Evolutionary conservation across 2,113 vertebrate genomes (phyloP).

Genomic region (Proterorhinus semilunaris): DNA sequence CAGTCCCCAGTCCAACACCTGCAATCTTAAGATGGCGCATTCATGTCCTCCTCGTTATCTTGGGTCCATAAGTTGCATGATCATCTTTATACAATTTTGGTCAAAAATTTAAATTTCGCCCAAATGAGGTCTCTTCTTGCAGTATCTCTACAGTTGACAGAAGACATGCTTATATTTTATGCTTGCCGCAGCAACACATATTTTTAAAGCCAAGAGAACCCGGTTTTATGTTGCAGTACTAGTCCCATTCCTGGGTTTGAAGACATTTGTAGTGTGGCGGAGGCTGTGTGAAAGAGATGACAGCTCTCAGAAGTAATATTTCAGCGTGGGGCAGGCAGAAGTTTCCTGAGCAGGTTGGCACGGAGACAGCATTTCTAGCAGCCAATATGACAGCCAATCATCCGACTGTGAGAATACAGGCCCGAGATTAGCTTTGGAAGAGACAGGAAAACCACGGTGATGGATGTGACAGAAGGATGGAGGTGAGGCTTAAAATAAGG

Average conservation of each 20-base stretch:
- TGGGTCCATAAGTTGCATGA: too few relatives aligned
- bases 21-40: too few relatives aligned
- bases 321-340: not conserved
- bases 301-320: constrained; percentile 27
- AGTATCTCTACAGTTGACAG: not conserved
- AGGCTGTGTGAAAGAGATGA: not conserved
- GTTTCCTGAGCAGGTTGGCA: constrained; percentile 6
- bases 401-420: not conserved
- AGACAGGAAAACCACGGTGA: not conserved
- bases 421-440: not conserved
- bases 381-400: constrained; percentile 21
- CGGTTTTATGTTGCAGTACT: not conserved
- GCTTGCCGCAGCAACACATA: not conserved
- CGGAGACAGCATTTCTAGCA: constrained; percentile 19
- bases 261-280: constrained; percentile 9
- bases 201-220: not conserved
- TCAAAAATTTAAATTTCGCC: not conserved
- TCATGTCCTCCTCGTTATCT: too few relatives aligned
- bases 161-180: not conserved
- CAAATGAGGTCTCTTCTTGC: not conserved
- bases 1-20: too few relatives aligned
- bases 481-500: constrained; percentile 2
- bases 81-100: not conserved
- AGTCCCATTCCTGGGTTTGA: not conserved
- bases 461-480: constrained; percentile 5